Evolutionary conservation across 2,888 invertebrate genomes (phyloP), one percentile per base, ranked within the genome.

Genomic region (Drosophila prolongata): DNA sequence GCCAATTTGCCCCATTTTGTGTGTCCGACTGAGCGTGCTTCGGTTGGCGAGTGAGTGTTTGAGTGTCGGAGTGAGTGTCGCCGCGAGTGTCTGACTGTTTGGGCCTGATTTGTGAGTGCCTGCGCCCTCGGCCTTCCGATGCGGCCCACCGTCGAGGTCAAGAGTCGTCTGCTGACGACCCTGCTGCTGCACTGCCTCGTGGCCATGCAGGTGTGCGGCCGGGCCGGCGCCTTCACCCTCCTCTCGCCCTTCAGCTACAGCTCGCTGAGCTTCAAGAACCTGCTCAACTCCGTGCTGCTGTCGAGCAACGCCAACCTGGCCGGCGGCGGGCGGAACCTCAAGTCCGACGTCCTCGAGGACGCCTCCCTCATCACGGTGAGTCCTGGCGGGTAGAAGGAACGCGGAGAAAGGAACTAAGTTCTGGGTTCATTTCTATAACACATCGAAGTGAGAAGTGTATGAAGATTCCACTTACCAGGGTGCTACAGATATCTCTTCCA

Each of bases 331-430:
- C 80, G 91, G 30, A 91, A 90, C 62, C 79, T 91, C 24, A 91
- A 91, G 69, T 91, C 91, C 1, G 90, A 91, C 75, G 89, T 91
- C 38, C 89, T 92, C 44, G 91, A 91, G 73, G 92, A 91, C 89
- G 92, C 91, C 50, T 89, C 91, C 4, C 80, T 91, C 72, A 91
- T 91, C 81, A 91, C 91, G 89, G 91, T 91, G 89, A 90, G 87
- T 67, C 8, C 13, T 13, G 30, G 4, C 1, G 9, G 11, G 6
- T 11, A 11, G 1, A 16, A 6, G 10, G 1, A 4, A 9, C 30
- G 3, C 1, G 3, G n/a, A 1, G 3, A 35, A 3, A 1, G 9
- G 10, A 40, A 4, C 40, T 16, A 16, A 14, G 4, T 14, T 9
- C 10, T 14, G 40, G 40, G 10, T 30, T 30, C 30, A 6, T 30